These are phyloP conservation scores for Gymnoscopelus braueri DNA, from an alignment of 2,797 vertebrate genomes.

Conservation along the genomic window DNA sequence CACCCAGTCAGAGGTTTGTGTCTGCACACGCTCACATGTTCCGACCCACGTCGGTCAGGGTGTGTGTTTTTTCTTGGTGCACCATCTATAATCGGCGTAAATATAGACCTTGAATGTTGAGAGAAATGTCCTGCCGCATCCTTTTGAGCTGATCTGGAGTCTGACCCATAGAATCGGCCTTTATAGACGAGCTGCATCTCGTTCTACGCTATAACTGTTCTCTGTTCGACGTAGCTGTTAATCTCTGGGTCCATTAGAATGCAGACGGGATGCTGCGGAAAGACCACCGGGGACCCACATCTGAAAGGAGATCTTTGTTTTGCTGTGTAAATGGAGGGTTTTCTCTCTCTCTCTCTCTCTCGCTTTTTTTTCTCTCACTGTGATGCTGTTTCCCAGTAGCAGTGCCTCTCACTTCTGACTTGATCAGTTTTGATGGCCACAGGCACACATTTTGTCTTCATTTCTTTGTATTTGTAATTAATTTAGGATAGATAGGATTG, in stretches of 20 bases:
- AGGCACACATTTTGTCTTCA: no score
- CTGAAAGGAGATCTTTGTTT: slow-evolving; percentile 78
- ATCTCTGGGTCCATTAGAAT: slow-evolving; percentile 34
- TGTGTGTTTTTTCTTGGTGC: slow-evolving; percentile 31
- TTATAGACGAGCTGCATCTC: slow-evolving; percentile 10
- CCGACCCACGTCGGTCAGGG: slow-evolving; percentile 39
- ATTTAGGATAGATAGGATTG: no score
- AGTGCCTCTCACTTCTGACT: slow-evolving; percentile 1
- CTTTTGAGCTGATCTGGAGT: background rate
- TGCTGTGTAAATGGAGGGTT: slow-evolving; percentile 54
- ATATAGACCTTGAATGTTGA: slow-evolving; percentile 20
- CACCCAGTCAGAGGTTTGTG: slow-evolving; percentile 62
- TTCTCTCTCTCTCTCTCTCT: background rate
- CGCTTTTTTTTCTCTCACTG: slow-evolving; percentile 4
- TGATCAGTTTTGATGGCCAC: no score
- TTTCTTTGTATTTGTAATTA: no score
- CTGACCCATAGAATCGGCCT: background rate
- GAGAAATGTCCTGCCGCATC: slow-evolving; percentile 13
- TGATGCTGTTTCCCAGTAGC: slow-evolving; percentile 23
- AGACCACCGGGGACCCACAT: slow-evolving; percentile 33
- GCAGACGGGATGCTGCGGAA: slow-evolving; percentile 36
- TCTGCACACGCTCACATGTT: slow-evolving; percentile 62
- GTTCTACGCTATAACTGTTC: background rate
- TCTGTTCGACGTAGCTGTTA: slow-evolving; percentile 16
- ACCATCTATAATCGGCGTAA: slow-evolving; percentile 37